Base-by-base conservation (phyloP, 1,140 invertebrate genomes). In the Neotoxoptera formosana region DNA sequence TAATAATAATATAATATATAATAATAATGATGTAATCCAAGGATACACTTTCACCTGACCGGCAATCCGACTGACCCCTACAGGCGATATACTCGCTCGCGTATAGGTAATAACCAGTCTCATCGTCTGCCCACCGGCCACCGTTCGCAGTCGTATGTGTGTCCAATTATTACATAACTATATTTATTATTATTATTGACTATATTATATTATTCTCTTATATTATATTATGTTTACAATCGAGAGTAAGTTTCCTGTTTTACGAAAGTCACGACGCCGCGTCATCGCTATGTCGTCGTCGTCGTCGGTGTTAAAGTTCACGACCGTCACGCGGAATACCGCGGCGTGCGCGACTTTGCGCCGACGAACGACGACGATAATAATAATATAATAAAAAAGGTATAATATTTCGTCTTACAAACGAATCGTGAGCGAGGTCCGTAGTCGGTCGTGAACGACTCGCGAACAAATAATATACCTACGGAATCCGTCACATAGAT, bases 11-110 rank as follows among this genome's bases (percentile, higher is more conserved):
- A 56, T 60, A 41, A 47, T 90, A 90, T 60, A 90, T 60, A 34
- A 48, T 60, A 34, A 48, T 36, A 53, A 93, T 93, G 91, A 93
- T 84, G 81, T 93, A 93, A 93, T 93, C 81, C 90, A 91, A 91
- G 90, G 90, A 91, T 83, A 83, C 90, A 91, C 90, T 91, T 91
- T 91, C 90, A 91, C 90, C 67, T 53, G 91, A 51, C 76, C 91
- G 91, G 48, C 81, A 86, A 51, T 93, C 81, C 76, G 48, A 84
- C 47, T 93, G 91, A 93, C 91, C 91, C 91, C 91, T 93, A 84
- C 91, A 30, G 91, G 67, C 76, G 30, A 4, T 45, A 76, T 47
- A 90, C 9, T 20, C 60, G 41, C 45, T 20, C 60, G 41, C 45
- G 30, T n/a, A 67, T 90, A 90, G 30, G 60, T 48, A 81, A 92